Base-by-base conservation (phyloP, 1,140 invertebrate species). In the Meloidogyne exigua region DNA sequence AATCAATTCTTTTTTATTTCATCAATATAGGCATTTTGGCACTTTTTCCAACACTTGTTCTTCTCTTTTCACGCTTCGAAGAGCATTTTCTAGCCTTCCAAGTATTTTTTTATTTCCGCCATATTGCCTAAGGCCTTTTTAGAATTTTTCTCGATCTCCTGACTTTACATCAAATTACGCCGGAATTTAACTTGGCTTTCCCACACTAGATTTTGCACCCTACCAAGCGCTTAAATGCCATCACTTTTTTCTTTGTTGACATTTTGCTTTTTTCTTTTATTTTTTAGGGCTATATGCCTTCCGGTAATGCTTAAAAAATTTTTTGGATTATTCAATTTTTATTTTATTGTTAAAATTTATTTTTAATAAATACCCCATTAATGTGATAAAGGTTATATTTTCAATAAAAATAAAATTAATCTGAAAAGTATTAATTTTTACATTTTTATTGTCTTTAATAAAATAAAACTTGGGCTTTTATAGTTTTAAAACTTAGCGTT, bases 1-100 rank as follows among this genome's bases (percentile, higher is more conserved):
- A 57, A 57, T 57, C 49, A 57, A 57, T 57, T 57, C n/a, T 57
- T 57, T 57, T 21, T 57, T n/a, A n/a, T n/a, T 57, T n/a, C 49
- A n/a, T 57, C 49, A n/a, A 57, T 57, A 57, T n/a, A n/a, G n/a
- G n/a, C 18, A 39, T 57, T 21, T 57, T 57, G 49, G 49, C 49
- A 57, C 49, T 57, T 57, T 57, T 57, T 57, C 18, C n/a, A 57
- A 57, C 49, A n/a, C 49, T 57, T 57, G 49, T 57, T 57, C 49
- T 57, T 57, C 49, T 57, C 49, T 57, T 57, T 57, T 57, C 49
- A 57, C 18, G 49, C 49, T 57, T 57, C 49, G 21, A 57, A 57
- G n/a, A 57, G 49, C 49, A 57, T 57, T 57, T 57, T 57, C 49
- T 57, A 9, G 36, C 21, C 49, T 0, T 1, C 18, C n/a, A n/a